Percentiles rank a stretch among this genome's conserved stretches.
These are phyloP conservation scores for Muntiacus reevesi DNA, from an alignment of 2,113 vertebrate species.

Conservation along the genomic window DNA sequence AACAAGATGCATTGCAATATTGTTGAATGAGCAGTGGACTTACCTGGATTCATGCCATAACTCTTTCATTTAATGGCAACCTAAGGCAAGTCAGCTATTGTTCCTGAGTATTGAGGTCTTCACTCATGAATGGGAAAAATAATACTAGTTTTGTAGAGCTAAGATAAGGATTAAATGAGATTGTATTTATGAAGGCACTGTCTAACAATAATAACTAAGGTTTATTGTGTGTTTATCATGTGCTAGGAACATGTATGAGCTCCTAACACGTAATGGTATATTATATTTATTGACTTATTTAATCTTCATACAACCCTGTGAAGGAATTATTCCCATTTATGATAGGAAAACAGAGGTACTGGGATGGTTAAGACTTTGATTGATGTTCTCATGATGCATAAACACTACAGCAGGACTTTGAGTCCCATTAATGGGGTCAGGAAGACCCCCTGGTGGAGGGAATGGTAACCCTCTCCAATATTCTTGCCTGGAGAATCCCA, in stretches of 20 bases:
- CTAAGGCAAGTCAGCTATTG: neutral
- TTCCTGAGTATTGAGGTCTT: neutral
- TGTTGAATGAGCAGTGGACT: neutral
- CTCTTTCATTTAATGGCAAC: neutral
- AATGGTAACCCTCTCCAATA: neutral
- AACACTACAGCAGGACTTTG: neutral
- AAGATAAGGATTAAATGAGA: neutral
- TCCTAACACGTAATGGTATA: neutral
- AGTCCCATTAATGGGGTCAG: neutral
- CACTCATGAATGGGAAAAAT: neutral
- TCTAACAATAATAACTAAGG: neutral
- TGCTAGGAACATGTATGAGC: neutral
- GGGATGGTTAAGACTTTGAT: neutral
- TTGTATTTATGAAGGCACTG: neutral
- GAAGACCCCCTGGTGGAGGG: neutral
- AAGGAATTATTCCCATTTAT: neutral
- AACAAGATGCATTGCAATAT: neutral
- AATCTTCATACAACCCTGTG: neutral
- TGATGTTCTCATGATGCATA: neutral
- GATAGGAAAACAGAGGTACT: neutral
- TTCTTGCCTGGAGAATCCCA: neutral
- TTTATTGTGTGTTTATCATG: neutral
- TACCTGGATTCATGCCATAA: neutral
- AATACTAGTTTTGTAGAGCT: neutral
- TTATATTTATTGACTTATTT: neutral